Base-by-base conservation (phyloP, 2,888 invertebrate genomes). In the Drosophila longiperda region DNA sequence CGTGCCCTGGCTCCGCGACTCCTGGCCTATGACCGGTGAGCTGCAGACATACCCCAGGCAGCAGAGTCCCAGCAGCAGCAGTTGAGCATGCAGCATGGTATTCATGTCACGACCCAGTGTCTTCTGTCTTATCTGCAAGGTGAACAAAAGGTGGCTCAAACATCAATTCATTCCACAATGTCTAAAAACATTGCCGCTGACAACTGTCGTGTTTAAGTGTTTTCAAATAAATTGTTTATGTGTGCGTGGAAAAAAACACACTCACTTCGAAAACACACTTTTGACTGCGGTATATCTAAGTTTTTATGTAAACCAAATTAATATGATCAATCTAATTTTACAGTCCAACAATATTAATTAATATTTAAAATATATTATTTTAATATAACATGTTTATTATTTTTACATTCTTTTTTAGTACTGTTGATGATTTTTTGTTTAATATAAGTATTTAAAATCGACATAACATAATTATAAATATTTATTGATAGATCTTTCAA, bases 21-120 rank as follows among this genome's bases (percentile, higher is more conserved):
- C 77, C 55, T 75, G 80, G 67, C 49, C 85, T 29, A 66, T 83
- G 65, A 58, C 73, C 69, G 91, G 87, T n/a, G 91, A 89, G 73
- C 91, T 82, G 73, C 80, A 81, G 48, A 80, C 83, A 58, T 85
- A 82, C 64, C 89, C 90, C 50, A 92, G 62, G 67, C 90, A 91
- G 70, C 78, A 89, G 20, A 89, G 83, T 54, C 91, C 81, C 70
- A 92, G 65, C 48, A 92, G 75, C 4, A 90, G 59, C 4, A 87
- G 78, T 76, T 81, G 86, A 40, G 70, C 70, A 54, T 80, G 64
- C 23, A 77, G 50, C 63, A 80, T 69, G 38, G 55, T 38, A 60
- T 90, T 83, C 87, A 87, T 73, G 58, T 72, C 42, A 20, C 55
- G 45, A 49, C 49, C 54, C 55, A 64, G 68, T 63, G 45, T 48